phyloP scores from a whole-genome alignment of 2,113 vertebrate genomes.

The Amblyopsis rosae region DNA sequence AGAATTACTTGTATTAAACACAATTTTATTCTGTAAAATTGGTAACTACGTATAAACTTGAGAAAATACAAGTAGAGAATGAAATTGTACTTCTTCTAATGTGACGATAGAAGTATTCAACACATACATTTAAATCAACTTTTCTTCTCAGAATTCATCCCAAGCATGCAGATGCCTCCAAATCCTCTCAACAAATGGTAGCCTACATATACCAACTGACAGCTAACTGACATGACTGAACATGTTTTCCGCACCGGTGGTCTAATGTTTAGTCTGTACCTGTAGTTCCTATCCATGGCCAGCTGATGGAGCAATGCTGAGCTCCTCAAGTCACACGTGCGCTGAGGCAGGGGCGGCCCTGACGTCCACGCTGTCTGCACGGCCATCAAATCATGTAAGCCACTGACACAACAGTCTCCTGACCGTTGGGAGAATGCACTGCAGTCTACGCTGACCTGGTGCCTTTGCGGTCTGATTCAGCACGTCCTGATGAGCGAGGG shows the following conservation, averaged over 20 bases:
- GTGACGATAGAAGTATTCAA: too few species aligned
- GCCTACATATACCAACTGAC: constrained; percentile 36
- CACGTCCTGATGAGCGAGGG: constrained; percentile 70
- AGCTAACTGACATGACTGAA: too few species aligned
- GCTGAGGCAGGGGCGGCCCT: constrained; percentile 67
- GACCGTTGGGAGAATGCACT: not conserved
- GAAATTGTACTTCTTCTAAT: too few species aligned
- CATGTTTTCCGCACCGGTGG: not conserved
- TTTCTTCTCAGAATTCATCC: constrained; percentile 73
- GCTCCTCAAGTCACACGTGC: constrained; percentile 44
- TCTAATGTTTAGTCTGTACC: not conserved
- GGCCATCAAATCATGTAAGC: constrained; percentile 72
- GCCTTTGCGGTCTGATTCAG: constrained; percentile 47
- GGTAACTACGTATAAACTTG: too few species aligned
- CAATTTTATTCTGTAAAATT: too few species aligned
- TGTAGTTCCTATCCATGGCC: constrained; percentile 68
- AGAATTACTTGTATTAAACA: too few species aligned
- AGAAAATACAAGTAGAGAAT: too few species aligned
- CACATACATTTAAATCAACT: too few species aligned
- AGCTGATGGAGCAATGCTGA: constrained; percentile 74
- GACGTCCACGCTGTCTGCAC: constrained; percentile 74
- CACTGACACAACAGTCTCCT: not conserved
- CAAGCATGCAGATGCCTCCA: constrained; percentile 82
- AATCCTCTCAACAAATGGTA: constrained; percentile 77
- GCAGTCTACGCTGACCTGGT: not conserved